Evolutionary conservation across 2,888 invertebrate species (phyloP).

Genomic region (Carpatolechia fugitivella): DNA sequence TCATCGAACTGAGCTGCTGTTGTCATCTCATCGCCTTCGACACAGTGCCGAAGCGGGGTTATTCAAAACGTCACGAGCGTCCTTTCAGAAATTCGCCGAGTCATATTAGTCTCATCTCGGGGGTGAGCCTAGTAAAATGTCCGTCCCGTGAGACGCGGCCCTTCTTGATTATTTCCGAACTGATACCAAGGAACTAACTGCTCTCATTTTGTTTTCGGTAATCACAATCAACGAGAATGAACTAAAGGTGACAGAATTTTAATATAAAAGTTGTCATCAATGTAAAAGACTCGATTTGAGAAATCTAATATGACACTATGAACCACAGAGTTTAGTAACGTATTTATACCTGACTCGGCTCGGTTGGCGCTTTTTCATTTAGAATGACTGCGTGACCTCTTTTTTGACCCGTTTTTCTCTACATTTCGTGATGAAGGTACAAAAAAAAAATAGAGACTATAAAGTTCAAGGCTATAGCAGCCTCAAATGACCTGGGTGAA

Average conservation of each 20-base stretch:
- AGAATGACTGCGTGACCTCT: slow-evolving; percentile 44
- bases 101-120: slow-evolving; percentile 71
- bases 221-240: too few relatives aligned
- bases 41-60: slow-evolving; percentile 20
- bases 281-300: too few relatives aligned
- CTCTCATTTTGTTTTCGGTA: slow-evolving; percentile 45
- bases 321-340: too few relatives aligned
- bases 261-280: too few relatives aligned
- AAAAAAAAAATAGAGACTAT: slow-evolving; percentile 4
- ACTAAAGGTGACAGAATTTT: too few relatives aligned
- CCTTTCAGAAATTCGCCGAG: slow-evolving; percentile 55
- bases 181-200: slow-evolving; percentile 21
- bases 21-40: neutral
- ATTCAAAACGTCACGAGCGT: slow-evolving; percentile 25
- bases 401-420: slow-evolving; percentile 39
- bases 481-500: neutral
- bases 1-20: neutral
- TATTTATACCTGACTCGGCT: too few relatives aligned
- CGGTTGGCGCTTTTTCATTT: slow-evolving; percentile 11
- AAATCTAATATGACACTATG: too few relatives aligned
- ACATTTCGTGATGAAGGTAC: slow-evolving; percentile 27
- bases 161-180: slow-evolving; percentile 53
- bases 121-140: slow-evolving; percentile 45
- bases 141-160: slow-evolving; percentile 54
- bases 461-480: neutral